phyloP scores from a whole-genome alignment of 2,797 vertebrate species.

The Microctenopoma steveboyesi region DNA sequence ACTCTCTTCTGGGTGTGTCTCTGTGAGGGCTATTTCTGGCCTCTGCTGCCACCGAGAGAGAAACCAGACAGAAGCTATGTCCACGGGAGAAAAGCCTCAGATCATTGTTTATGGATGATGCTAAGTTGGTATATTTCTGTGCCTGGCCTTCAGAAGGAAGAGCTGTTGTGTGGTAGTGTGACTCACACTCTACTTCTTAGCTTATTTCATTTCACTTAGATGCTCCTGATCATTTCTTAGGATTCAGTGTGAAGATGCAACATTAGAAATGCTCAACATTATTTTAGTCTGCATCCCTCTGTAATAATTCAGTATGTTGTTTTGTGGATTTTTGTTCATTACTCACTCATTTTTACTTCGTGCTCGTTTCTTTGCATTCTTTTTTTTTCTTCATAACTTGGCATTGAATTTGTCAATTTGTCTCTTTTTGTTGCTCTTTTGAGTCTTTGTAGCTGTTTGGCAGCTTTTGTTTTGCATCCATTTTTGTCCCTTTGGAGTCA shows the following conservation, averaged over 20 bases:
- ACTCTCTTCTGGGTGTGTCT: constrained; percentile 61
- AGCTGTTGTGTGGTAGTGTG: constrained; percentile 56
- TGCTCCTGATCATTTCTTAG: constrained; percentile 28
- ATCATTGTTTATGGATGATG: constrained; percentile 71
- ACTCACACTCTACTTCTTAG: constrained; percentile 52
- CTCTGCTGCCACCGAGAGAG: constrained; percentile 41
- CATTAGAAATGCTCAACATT: constrained; percentile 7
- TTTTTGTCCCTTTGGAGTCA: background rate
- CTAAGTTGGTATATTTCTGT: constrained; percentile 43
- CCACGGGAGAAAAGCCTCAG: constrained; percentile 27
- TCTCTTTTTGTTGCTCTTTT: background rate
- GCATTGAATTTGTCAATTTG: too few species aligned
- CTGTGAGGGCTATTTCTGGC: constrained; percentile 56
- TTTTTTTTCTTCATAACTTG: too few species aligned
- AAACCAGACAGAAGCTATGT: constrained; percentile 47
- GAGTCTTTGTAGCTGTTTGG: background rate
- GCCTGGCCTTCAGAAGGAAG: constrained; percentile 51
- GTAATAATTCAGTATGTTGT: background rate
- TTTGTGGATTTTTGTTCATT: background rate
- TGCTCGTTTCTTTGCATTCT: too few species aligned
- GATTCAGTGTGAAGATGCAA: constrained; percentile 24
- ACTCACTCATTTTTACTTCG: too few species aligned
- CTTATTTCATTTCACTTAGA: constrained; percentile 50
- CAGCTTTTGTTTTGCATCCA: background rate
- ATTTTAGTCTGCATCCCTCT: too few species aligned